Conservation (phyloP, 2,113 vertebrate species). For the Andinoacara biseriatus region DNA sequence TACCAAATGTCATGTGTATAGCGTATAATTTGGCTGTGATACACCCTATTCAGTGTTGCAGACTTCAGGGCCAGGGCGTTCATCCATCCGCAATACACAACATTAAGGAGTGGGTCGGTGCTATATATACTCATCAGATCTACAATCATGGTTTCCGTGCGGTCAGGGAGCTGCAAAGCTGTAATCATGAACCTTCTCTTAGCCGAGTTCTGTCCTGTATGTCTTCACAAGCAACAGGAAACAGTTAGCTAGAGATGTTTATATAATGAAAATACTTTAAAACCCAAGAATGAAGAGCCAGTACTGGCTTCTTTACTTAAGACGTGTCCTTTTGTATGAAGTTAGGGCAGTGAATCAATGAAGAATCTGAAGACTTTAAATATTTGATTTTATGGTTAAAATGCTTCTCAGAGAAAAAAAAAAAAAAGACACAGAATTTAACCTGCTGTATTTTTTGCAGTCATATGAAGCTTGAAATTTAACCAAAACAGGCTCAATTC, state of each 20-base stretch:
- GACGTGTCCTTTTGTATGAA: background rate
- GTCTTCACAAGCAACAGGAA: slow-evolving; percentile 50
- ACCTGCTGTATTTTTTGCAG: background rate
- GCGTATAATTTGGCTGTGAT: slow-evolving; percentile 64
- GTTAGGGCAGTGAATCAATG: background rate
- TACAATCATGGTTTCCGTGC: slow-evolving; percentile 79
- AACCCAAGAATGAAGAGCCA: background rate
- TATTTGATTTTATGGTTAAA: background rate
- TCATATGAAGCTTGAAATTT: background rate
- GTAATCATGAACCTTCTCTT: slow-evolving; percentile 63
- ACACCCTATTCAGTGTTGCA: slow-evolving; percentile 41
- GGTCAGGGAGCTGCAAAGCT: slow-evolving; percentile 69
- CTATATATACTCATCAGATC: slow-evolving; percentile 78
- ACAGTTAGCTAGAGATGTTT: slow-evolving; percentile 49
- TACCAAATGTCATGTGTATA: slow-evolving; percentile 27
- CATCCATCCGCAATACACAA: slow-evolving; percentile 53
- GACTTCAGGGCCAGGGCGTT: slow-evolving; percentile 49
- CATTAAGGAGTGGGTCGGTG: slow-evolving; percentile 64
- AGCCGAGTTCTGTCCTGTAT: slow-evolving; percentile 37
- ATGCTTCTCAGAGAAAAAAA: background rate
- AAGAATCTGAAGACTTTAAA: slow-evolving; percentile 9
- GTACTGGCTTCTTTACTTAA: slow-evolving; percentile 2
- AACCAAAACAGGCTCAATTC: background rate
- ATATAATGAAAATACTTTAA: slow-evolving; percentile 41
- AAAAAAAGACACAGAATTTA: background rate